These are phyloP conservation scores for Onychomys arenicola DNA, from an alignment of 2,797 vertebrate genomes.

Conservation along the genomic window DNA sequence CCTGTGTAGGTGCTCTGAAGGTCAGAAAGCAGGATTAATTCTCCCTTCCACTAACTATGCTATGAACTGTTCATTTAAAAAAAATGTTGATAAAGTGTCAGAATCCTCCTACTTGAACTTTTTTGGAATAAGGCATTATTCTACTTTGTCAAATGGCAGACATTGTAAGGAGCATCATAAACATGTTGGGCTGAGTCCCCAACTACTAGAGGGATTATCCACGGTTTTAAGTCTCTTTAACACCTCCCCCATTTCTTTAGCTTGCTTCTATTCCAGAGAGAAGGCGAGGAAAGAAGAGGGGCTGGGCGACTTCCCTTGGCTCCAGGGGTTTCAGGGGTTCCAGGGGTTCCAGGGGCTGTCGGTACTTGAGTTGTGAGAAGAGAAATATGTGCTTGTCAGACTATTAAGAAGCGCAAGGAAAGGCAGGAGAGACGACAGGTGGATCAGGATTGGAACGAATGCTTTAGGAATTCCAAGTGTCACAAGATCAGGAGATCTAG, in stretches of 20 bases:
- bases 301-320: background rate
- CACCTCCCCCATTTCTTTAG: background rate
- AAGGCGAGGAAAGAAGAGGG: no score
- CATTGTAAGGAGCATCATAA: background rate
- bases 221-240: background rate
- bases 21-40: background rate
- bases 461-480: background rate
- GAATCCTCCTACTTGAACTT: background rate
- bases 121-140: background rate
- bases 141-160: background rate
- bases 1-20: background rate
- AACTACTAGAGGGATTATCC: background rate
- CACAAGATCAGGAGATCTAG: background rate
- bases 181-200: background rate
- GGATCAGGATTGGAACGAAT: background rate
- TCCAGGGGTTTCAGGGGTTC: background rate
- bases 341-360: no score
- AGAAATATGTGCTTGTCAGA: background rate
- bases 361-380: background rate
- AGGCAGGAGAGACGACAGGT: background rate
- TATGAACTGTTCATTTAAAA: background rate
- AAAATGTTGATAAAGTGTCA: background rate
- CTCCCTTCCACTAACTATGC: background rate
- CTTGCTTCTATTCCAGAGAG: background rate
- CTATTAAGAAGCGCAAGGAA: background rate